Base-by-base conservation (phyloP, 2,888 invertebrate species). In the Theristus sp. region DNA sequence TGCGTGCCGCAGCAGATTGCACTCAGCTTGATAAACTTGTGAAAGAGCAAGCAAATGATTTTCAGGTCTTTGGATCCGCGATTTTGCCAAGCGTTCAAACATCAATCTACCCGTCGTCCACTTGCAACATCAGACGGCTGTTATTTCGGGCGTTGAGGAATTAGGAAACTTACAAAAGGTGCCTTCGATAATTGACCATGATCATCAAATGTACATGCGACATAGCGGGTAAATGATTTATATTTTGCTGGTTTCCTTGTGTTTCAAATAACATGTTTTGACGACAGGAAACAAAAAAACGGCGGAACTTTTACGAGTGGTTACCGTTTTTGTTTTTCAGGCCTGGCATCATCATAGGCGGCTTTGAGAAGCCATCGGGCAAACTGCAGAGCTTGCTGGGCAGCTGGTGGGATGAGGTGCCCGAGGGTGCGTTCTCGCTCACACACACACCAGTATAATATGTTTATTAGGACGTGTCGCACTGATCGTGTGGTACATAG, bases 61-160 rank as follows among this genome's bases (percentile, higher is more conserved):
- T n/a, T n/a, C 63, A 74, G 78, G 78, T 13, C 75, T 78, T 64
- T 76, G 76, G 75, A 77, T 75, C 1, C 69, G 72, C 54, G 76
- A 78, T 64, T 69, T 78, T n/a, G 76, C 73, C 0, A 65, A 69
- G 53, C 61, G 76, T 62, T 68, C 69, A 2, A 75, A 75, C 1
- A 64, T 74, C 25, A 71, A 74, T 46, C 64, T 77, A 3, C 77
- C 78, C 1, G 65, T 77, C 6, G 73, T 77, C 3, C 75, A 76
- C 27, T 70, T 76, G 1, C 75, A 78, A 61, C 78, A 78, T 65
- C 78, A 78, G 65, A 78, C 76, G 64, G 67, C 76, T 31, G 69
- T 76, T 20, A 75, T 76, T 0, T 66, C 68, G 29, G 64, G 72
- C 2, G 66, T 76, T 26, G 69, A 71, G 1, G 71, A 73, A 61